A percentile compares a stretch with the other conserved stretches of the same genome.
Evolutionary conservation across 37 sponge, comb jelly and placozoan genomes (phyloP).

Genomic region (Axinella damicornis): DNA sequence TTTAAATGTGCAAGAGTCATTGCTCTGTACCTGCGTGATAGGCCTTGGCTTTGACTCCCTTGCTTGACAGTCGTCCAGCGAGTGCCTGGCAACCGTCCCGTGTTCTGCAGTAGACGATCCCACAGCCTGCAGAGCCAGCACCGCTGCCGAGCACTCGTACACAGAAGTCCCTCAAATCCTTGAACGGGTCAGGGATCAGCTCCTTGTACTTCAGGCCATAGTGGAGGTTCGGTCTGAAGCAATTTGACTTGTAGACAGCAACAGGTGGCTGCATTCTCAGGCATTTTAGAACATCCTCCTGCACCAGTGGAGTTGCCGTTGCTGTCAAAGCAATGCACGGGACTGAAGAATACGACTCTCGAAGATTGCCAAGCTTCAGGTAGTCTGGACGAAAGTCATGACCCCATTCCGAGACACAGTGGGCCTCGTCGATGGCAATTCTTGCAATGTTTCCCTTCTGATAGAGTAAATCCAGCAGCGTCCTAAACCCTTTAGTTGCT

Average conservation of each 20-base stretch:
- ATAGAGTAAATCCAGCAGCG: conserved; percentile 50
- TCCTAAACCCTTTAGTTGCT: conserved; percentile 77
- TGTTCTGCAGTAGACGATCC: conserved; percentile 94
- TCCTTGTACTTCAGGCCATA: conserved; percentile 91
- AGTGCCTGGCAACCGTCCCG: conserved; percentile 80
- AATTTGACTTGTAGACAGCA: conserved; percentile 60
- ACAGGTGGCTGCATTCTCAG: conserved; percentile 61
- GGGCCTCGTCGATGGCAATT: conserved; percentile 96
- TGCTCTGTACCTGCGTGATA: conserved; percentile 88
- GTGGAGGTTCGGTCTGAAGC: conserved; percentile 84
- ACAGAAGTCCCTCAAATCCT: conserved; percentile 73
- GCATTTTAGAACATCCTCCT: conserved; percentile 66
- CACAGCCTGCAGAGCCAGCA: conserved; percentile 64
- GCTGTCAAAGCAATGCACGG: conserved; percentile 97
- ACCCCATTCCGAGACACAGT: conserved; percentile 99
- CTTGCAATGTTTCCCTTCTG: conserved; percentile 51
- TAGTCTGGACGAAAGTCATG: conserved; percentile 99
- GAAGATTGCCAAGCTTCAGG: conserved; percentile 89
- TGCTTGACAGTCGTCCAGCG: conserved; percentile 73
- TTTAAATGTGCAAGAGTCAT: too few species aligned
- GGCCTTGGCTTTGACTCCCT: conserved; percentile 79
- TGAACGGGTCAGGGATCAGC: conserved; percentile 65
- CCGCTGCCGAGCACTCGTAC: conserved; percentile 14
- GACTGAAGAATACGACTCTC: conserved; percentile 54
- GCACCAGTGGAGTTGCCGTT: conserved; percentile 92